Conservation (phyloP, 2,797 vertebrate genomes). For the Leptoclinus maculatus region DNA sequence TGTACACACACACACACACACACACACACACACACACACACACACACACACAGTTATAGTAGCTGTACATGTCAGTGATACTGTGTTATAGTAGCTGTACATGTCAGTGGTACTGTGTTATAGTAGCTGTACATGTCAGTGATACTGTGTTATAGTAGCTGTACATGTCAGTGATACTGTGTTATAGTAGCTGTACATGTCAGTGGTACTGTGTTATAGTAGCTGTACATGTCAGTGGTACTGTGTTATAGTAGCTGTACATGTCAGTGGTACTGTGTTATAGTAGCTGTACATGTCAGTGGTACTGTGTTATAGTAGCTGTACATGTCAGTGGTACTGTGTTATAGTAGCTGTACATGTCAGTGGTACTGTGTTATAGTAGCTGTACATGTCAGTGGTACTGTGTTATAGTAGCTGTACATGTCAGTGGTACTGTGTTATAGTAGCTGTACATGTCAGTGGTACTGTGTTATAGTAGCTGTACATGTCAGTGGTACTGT, state of each 20-base stretch:
- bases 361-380: background rate
- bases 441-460: background rate
- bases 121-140: background rate
- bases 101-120: background rate
- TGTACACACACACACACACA: background rate
- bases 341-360: slow-evolving; percentile 2
- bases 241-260: background rate
- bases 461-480: background rate
- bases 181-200: slow-evolving; percentile 2
- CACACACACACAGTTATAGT: background rate
- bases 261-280: background rate
- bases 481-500: slow-evolving; percentile 1
- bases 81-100: background rate
- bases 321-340: slow-evolving; percentile 1
- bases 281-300: background rate
- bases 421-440: background rate
- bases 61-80: slow-evolving; percentile 3
- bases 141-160: no score
- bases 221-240: background rate
- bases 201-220: background rate
- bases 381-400: background rate
- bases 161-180: slow-evolving; percentile 5
- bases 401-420: background rate
- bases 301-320: background rate
- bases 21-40: background rate